Evolutionary conservation across 2,113 vertebrate species (phyloP).

Genomic region (Parus major): DNA sequence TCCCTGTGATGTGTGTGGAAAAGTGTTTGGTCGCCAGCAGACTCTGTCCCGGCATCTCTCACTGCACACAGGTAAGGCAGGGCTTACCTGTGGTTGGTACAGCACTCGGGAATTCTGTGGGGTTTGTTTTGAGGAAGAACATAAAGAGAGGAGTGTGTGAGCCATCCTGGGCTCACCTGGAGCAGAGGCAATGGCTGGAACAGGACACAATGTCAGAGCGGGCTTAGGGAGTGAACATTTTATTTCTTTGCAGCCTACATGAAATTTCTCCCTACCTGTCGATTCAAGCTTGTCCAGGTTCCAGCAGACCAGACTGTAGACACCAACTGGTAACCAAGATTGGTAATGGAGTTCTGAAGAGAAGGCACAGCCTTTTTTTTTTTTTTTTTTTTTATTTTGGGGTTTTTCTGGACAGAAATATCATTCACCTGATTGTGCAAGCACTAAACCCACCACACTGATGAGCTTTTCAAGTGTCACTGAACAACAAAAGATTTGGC

Average conservation of each 20-base stretch:
- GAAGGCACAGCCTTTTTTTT: neutral
- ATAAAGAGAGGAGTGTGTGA: neutral
- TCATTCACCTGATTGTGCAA: neutral
- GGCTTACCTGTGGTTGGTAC: neutral
- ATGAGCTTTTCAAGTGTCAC: neutral
- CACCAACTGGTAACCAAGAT: neutral
- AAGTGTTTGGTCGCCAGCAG: slow-evolving; percentile 97
- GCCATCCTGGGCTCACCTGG: neutral
- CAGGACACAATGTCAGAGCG: neutral
- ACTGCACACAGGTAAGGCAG: slow-evolving; percentile 89
- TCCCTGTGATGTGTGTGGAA: slow-evolving; percentile 93
- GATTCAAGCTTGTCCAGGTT: neutral
- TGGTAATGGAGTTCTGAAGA: neutral
- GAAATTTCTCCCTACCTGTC: neutral
- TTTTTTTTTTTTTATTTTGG: neutral
- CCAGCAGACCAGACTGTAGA: neutral
- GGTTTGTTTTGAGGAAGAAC: neutral
- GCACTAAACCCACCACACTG: no score
- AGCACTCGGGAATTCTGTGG: neutral
- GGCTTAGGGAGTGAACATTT: neutral
- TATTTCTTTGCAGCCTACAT: neutral
- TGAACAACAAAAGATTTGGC: neutral
- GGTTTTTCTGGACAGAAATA: neutral
- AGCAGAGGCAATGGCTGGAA: neutral
- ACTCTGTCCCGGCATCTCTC: slow-evolving; percentile 95